Percentiles rank a stretch among this genome's conserved stretches.
These are phyloP conservation scores for Sardinella longiceps DNA, from an alignment of 2,797 vertebrate species.

Conservation along the genomic window DNA sequence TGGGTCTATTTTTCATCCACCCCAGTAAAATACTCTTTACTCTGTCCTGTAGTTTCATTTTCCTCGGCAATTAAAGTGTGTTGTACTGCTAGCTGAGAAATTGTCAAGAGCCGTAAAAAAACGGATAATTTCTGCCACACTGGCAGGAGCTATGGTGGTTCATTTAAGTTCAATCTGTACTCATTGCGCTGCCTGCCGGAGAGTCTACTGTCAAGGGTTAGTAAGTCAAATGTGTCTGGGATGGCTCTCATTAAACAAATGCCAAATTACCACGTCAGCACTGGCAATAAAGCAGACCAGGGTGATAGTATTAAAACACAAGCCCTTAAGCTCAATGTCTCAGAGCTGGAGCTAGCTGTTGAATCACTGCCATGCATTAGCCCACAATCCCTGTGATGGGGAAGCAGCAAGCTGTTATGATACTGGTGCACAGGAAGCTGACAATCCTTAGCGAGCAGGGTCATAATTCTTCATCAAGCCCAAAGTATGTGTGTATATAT, in stretches of 20 bases:
- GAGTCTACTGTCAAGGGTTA: conserved; percentile 22
- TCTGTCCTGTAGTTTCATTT: conserved; percentile 20
- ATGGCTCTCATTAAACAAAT: conserved; percentile 27
- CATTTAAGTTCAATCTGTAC: conserved; percentile 26
- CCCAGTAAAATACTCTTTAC: conserved; percentile 13
- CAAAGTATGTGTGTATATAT: not conserved
- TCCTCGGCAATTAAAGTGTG: conserved; percentile 20
- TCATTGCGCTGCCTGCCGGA: conserved; percentile 14
- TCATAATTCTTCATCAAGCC: conserved; percentile 16
- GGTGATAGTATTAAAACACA: conserved; percentile 22
- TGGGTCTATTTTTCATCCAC: not conserved
- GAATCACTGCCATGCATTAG: conserved; percentile 11
- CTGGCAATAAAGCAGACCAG: conserved; percentile 19
- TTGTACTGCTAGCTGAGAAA: conserved; percentile 22
- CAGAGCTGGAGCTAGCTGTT: conserved; percentile 8
- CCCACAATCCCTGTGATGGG: not conserved
- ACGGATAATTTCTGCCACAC: conserved; percentile 13
- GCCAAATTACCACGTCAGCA: conserved; percentile 21
- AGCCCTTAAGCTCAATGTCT: conserved; percentile 15
- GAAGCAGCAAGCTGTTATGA: conserved; percentile 9
- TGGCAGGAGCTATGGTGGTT: not conserved
- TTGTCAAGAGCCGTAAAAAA: conserved; percentile 16
- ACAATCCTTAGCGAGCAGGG: not conserved
- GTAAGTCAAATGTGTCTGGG: conserved; percentile 25
- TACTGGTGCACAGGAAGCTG: not conserved